These are phyloP conservation scores for Lineus longissimus DNA, from an alignment of 1,140 invertebrate genomes.

Conservation along the genomic window DNA sequence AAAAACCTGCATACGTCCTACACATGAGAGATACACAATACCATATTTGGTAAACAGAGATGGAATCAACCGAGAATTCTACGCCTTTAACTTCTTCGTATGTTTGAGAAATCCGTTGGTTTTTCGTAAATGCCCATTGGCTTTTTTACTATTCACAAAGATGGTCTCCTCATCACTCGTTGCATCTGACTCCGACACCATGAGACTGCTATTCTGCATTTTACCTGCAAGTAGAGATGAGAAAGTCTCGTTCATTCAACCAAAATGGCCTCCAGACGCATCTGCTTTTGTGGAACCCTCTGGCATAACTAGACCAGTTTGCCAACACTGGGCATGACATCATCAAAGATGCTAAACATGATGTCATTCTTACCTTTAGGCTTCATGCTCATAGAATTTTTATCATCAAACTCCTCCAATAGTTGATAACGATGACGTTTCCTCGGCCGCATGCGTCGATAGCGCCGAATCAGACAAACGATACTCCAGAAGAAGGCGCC, in stretches of 20 bases:
- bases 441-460: slow-evolving; percentile 52
- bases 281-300: too few relatives aligned
- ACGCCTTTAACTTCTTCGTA: slow-evolving; percentile 2
- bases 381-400: slow-evolving; percentile 8
- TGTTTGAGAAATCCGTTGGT: slow-evolving; percentile 2
- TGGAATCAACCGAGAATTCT: neutral
- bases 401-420: slow-evolving; percentile 59
- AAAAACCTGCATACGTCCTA: too few relatives aligned
- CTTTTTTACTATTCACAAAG: slow-evolving; percentile 43
- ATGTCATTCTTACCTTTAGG: slow-evolving; percentile 41
- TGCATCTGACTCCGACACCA: slow-evolving; percentile 63
- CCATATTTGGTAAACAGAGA: too few relatives aligned
- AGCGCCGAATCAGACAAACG: slow-evolving; percentile 54
- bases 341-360: too few relatives aligned
- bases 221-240: slow-evolving; percentile 39
- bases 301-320: too few relatives aligned
- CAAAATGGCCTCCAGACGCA: too few relatives aligned
- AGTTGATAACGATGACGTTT: slow-evolving; percentile 61
- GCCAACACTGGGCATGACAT: too few relatives aligned
- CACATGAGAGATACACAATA: too few relatives aligned
- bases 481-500: slow-evolving; percentile 68
- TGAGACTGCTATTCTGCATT: slow-evolving; percentile 57
- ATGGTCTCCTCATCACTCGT: slow-evolving; percentile 46
- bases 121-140: slow-evolving; percentile 36
- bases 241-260: too few relatives aligned